A percentile compares a stretch with the other conserved stretches of the same genome.
Evolutionary conservation across 2,797 vertebrate species (phyloP).

Genomic region (Phoxinus dragarum): DNA sequence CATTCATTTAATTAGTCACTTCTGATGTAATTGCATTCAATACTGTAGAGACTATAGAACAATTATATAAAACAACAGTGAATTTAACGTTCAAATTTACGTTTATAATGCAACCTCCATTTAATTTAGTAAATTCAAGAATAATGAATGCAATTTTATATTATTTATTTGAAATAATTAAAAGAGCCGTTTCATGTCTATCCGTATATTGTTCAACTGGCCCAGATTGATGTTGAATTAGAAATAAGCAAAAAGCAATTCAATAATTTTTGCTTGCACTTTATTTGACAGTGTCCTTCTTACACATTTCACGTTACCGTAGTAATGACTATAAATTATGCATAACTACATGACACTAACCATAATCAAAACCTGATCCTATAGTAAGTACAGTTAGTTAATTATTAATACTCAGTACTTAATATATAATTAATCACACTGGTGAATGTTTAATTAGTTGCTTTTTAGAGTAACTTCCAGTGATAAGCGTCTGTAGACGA

Average conservation of each 20-base stretch:
- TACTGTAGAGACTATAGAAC: not conserved
- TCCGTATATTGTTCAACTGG: no score
- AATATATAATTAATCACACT: not conserved
- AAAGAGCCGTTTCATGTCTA: not conserved
- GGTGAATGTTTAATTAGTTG: not conserved
- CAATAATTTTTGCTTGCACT: not conserved
- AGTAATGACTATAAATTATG: no score
- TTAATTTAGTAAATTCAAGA: not conserved
- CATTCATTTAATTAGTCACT: not conserved
- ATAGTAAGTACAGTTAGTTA: no score
- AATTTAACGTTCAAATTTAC: not conserved
- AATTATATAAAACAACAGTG: not conserved
- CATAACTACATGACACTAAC: no score
- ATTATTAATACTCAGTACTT: no score
- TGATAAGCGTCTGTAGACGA: not conserved
- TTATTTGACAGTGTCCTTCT: no score
- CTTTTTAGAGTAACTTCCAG: not conserved
- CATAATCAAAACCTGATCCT: no score
- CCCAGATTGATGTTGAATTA: no score
- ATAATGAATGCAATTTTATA: not conserved
- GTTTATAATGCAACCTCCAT: not conserved
- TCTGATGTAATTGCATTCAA: not conserved
- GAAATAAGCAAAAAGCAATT: not conserved
- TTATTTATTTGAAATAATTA: not conserved
- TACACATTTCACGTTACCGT: no score